These are phyloP conservation scores for Sinodicranocentrus sp. DNA, from an alignment of 2,888 invertebrate genomes.

Conservation along the genomic window DNA sequence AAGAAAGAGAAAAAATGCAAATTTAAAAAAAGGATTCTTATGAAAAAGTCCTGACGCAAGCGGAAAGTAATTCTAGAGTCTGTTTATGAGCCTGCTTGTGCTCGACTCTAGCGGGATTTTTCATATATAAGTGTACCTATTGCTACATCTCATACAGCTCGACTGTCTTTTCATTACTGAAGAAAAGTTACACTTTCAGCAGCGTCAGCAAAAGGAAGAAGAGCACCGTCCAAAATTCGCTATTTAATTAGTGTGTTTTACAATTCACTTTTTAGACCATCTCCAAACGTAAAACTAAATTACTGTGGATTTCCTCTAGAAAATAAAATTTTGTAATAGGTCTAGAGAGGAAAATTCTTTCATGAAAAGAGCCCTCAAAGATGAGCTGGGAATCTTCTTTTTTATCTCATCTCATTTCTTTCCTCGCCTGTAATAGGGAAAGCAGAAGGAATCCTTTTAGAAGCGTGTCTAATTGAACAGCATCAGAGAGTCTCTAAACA, in stretches of 20 bases:
- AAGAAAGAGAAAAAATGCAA: background rate
- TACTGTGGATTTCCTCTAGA: conserved; percentile 21
- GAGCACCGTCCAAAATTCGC: background rate
- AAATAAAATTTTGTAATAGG: conserved; percentile 30
- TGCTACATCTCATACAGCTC: no score
- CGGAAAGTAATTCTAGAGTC: background rate
- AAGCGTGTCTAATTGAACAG: background rate
- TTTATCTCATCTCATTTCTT: background rate
- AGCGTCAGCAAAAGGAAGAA: no score
- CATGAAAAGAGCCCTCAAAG: conserved; percentile 13
- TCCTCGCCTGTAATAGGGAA: background rate
- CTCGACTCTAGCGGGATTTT: no score
- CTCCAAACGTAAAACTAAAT: conserved; percentile 25
- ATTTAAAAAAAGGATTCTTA: background rate
- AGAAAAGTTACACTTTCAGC: no score
- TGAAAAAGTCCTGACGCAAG: conserved; percentile 4
- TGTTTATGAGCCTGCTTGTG: background rate
- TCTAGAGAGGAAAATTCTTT: conserved; percentile 13
- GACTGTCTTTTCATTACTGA: no score
- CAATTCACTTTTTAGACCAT: conserved; percentile 6
- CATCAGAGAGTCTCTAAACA: background rate
- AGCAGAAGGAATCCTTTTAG: no score
- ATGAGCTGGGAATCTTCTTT: background rate
- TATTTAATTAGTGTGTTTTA: conserved; percentile 25
- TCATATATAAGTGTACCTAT: no score